These are phyloP conservation scores for Pantala flavescens DNA, from an alignment of 1,140 invertebrate species.

Conservation along the genomic window DNA sequence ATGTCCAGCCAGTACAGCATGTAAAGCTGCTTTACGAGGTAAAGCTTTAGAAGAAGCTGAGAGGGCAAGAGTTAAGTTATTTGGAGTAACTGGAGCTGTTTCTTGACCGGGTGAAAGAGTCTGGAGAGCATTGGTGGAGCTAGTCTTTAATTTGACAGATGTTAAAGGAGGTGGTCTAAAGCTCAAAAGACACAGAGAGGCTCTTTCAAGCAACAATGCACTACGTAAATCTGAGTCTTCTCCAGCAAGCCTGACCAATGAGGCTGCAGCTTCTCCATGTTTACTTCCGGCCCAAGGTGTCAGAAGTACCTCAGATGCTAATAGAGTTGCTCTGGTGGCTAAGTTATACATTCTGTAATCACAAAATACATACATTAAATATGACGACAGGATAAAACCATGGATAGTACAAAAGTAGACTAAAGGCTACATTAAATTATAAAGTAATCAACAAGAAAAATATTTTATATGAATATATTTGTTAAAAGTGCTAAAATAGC, in stretches of 20 bases:
- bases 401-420: too few relatives aligned
- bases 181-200: not conserved
- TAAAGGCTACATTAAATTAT: too few relatives aligned
- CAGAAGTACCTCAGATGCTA: conserved; percentile 72
- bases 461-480: too few relatives aligned
- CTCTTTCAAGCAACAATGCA: conserved; percentile 84
- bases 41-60: not conserved
- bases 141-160: not conserved
- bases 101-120: not conserved
- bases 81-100: not conserved
- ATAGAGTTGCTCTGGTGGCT: conserved; percentile 77
- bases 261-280: conserved; percentile 81
- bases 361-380: conserved; percentile 22
- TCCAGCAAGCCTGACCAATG: conserved; percentile 87
- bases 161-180: not conserved
- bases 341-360: conserved; percentile 68
- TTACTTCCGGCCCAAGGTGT: conserved; percentile 50
- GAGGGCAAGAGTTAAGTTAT: not conserved
- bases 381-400: not conserved
- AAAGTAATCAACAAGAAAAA: too few relatives aligned
- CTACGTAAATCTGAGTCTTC: conserved; percentile 87
- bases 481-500: too few relatives aligned
- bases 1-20: conserved; percentile 90
- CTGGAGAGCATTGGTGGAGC: not conserved
- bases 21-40: conserved; percentile 87